Evolutionary conservation across 2,113 vertebrate species (phyloP).

Genomic region (Callorhinus ursinus): DNA sequence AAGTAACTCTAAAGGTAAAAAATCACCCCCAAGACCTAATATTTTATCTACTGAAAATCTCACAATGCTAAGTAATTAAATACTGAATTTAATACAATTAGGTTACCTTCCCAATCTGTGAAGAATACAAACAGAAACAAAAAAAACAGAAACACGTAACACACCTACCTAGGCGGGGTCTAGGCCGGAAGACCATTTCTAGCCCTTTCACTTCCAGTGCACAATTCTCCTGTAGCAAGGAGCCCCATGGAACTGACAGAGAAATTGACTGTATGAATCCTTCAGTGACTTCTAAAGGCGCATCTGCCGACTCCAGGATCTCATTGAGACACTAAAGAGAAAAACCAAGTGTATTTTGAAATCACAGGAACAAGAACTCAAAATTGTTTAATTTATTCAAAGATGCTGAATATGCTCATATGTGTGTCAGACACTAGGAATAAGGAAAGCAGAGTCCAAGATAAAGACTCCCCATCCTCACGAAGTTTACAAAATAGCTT

Average conservation of each 20-base stretch:
- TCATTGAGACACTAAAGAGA: conserved; percentile 94
- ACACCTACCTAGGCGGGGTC: conserved; percentile 93
- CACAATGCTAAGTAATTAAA: background rate
- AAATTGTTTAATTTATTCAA: background rate
- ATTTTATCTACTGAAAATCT: background rate
- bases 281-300: conserved; percentile 95
- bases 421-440: background rate
- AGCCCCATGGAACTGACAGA: conserved; percentile 96
- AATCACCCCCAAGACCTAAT: background rate
- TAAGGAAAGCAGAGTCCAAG: background rate
- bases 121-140: background rate
- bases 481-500: background rate
- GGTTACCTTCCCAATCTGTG: background rate
- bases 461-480: background rate
- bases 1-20: background rate
- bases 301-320: conserved; percentile 95
- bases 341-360: conserved; percentile 36
- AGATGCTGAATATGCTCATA: background rate
- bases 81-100: background rate
- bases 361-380: background rate
- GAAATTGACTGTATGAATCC: conserved; percentile 98
- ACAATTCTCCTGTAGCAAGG: conserved; percentile 96
- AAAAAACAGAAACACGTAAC: background rate
- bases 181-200: conserved; percentile 95
- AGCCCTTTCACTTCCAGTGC: conserved; percentile 95